These are phyloP conservation scores for Acanthosepion pharaonis DNA, from an alignment of 2,888 invertebrate species.

Conservation along the genomic window DNA sequence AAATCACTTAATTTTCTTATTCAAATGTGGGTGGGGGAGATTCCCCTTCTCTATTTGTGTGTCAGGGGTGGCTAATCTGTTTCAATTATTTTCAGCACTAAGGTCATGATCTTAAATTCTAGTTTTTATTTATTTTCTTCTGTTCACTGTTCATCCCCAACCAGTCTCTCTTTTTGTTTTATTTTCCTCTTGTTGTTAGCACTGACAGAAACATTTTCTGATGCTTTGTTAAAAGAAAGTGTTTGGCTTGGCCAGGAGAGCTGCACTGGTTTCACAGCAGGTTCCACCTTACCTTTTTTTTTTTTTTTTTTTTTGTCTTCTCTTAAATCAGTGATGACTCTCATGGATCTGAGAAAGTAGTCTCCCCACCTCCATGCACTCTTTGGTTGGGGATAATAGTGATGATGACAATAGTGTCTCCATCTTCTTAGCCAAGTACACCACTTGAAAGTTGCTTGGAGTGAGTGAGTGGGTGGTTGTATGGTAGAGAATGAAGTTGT, in stretches of 20 bases:
- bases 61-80: not conserved
- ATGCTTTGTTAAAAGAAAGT: not conserved
- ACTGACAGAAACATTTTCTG: not conserved
- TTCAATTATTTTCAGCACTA: constrained; percentile 1
- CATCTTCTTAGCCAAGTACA: not conserved
- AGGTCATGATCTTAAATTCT: not conserved
- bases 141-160: not conserved
- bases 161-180: not conserved
- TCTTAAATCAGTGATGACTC: no score
- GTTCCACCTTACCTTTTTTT: not conserved
- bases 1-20: constrained; percentile 11
- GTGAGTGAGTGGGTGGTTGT: not conserved
- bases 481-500: not conserved
- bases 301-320: no score
- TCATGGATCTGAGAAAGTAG: no score
- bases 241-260: not conserved
- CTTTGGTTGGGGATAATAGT: not conserved
- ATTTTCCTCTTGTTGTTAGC: not conserved
- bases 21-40: not conserved
- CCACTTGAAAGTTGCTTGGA: not conserved
- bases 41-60: not conserved
- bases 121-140: not conserved
- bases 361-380: not conserved
- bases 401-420: not conserved
- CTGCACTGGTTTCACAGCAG: not conserved